Evolutionary conservation across 1,140 invertebrate species (phyloP), one percentile per base, ranked within the genome.

Genomic region (Formica selysi): DNA sequence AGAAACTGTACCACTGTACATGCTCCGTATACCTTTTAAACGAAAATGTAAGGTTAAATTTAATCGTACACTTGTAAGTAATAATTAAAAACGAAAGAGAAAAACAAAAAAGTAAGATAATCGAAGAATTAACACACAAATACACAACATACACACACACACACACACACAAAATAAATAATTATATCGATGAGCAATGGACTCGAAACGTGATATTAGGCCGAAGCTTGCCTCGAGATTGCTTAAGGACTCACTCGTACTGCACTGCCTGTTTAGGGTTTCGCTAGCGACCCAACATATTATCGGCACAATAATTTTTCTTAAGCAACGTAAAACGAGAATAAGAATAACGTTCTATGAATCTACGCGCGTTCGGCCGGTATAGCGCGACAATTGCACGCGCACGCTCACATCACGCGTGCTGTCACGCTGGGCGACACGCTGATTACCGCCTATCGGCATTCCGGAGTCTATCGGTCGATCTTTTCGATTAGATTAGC

Each of bases 261-360:
- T 95, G 95, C 95, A 95, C 95, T 95, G 95, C 95, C 95, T 95
- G 93, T 95, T 95, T 95, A 95, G 95, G 94, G 95, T 95, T 94
- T 94, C 93, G 91, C 93, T 95, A 95, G 93, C 88, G 89, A 94
- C 94, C 95, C 94, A 94, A 94, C 93, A 93, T 95, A 95, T 95
- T 95, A 95, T 95, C 93, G 94, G 94, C 95, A 95, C 94, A 95
- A 95, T 95, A 95, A 95, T 95, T 95, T 95, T 95, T 95, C 93
- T 93, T 95, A 95, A 94, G 92, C 93, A 95, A 94, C 91, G 90
- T 94, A 92, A 91, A 84, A 88, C 85, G 85, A 92, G 78, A 91
- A 87, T 85, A 91, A 85, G 86, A 90, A 85, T 90, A 93, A 93
- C 59, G 88, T 87, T 93, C 90, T 91, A 90, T 86, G 80, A 93